These are phyloP conservation scores for Idaea aversata DNA, from an alignment of 2,888 invertebrate species.

Conservation along the genomic window DNA sequence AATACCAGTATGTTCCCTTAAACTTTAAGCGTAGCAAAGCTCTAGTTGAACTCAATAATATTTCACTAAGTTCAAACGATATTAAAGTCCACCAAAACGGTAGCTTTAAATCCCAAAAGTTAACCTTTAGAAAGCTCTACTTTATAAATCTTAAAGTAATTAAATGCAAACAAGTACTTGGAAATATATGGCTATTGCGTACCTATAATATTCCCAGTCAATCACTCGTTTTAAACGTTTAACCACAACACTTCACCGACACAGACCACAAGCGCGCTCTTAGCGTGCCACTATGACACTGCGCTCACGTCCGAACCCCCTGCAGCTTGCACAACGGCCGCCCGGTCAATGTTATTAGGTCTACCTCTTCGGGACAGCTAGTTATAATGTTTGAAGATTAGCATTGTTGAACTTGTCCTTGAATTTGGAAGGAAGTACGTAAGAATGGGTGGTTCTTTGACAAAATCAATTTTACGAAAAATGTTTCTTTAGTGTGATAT, in stretches of 20 bases:
- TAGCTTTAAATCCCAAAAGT: too few relatives aligned
- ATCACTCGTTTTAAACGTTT: slow-evolving; percentile 24
- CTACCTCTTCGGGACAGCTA: slow-evolving; percentile 31
- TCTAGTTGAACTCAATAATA: too few relatives aligned
- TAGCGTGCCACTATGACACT: slow-evolving; percentile 31
- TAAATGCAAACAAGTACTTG: too few relatives aligned
- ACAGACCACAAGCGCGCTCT: slow-evolving; percentile 31
- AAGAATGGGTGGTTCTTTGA: too few relatives aligned
- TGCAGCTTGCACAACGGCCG: slow-evolving; percentile 34
- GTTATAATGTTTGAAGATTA: neutral
- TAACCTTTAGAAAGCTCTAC: too few relatives aligned
- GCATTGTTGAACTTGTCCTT: slow-evolving; percentile 5
- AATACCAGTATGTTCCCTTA: too few relatives aligned
- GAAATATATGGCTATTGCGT: neutral
- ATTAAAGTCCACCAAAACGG: too few relatives aligned
- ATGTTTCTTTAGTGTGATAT: too few relatives aligned
- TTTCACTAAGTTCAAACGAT: too few relatives aligned
- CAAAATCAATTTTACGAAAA: too few relatives aligned
- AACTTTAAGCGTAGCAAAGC: too few relatives aligned
- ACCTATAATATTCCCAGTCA: neutral
- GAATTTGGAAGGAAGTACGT: neutral
- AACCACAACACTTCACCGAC: slow-evolving; percentile 31
- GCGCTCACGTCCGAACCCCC: slow-evolving; percentile 30
- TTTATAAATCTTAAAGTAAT: too few relatives aligned
- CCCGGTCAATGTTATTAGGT: slow-evolving; percentile 55